phyloP scores from a whole-genome alignment of 2,888 invertebrate genomes.

The Oegoconia quadripuncta region DNA sequence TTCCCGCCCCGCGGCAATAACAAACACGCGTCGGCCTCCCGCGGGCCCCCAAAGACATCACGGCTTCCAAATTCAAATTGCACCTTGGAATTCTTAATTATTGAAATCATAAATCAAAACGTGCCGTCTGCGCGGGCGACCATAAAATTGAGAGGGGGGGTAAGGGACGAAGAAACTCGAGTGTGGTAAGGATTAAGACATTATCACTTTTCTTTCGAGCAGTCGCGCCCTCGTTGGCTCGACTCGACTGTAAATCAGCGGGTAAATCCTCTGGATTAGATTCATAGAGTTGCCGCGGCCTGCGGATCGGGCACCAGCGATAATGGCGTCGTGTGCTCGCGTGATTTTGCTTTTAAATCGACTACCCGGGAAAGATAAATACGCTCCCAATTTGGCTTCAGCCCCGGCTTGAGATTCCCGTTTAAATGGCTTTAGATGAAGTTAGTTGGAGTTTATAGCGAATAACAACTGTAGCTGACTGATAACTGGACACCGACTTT shows the following conservation, averaged over 20 bases:
- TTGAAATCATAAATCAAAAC: conserved; percentile 79
- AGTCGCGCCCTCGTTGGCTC: conserved; percentile 67
- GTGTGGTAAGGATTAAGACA: conserved; percentile 82
- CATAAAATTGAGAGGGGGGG: conserved; percentile 67
- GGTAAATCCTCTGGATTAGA: conserved; percentile 79
- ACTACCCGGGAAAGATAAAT: conserved; percentile 71
- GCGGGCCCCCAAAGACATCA: conserved; percentile 60
- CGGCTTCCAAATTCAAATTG: conserved; percentile 75
- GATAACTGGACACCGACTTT: conserved; percentile 56
- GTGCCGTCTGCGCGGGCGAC: conserved; percentile 75
- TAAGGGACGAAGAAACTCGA: conserved; percentile 57
- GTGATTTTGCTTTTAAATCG: conserved; percentile 79
- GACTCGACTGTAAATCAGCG: conserved; percentile 77
- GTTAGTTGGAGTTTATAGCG: conserved; percentile 55
- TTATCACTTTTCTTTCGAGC: conserved; percentile 83
- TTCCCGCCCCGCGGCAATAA: conserved; percentile 68
- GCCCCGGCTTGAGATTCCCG: conserved; percentile 54
- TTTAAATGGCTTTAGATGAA: conserved; percentile 63
- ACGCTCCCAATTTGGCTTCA: conserved; percentile 62
- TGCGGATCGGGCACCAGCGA: conserved; percentile 68
- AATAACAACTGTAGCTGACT: conserved; percentile 56
- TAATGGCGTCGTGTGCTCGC: conserved; percentile 75
- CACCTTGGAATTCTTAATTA: conserved; percentile 80
- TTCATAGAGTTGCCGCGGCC: conserved; percentile 77
- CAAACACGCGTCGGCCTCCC: conserved; percentile 73